Base-by-base conservation (phyloP, 1,140 invertebrate species). In the Papilio glaucus region DNA sequence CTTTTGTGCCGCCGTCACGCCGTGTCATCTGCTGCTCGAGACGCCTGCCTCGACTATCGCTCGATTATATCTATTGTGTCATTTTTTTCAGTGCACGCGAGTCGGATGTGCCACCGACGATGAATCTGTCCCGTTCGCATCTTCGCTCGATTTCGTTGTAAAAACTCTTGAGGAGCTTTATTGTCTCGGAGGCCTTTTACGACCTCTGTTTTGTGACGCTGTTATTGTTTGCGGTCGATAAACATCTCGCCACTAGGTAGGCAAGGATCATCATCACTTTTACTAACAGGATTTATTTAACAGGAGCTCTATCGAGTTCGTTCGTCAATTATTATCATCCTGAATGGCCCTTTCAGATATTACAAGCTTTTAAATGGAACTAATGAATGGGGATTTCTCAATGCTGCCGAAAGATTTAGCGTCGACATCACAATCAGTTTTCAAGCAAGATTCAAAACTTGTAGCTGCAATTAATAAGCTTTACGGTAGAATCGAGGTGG, bases 211-310 rank as follows among this genome's bases (percentile, higher is more conserved):
- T 92, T 91, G 88, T 90, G 86, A 85, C 75, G 87, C 84, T 90
- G 91, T 93, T 91, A 91, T 93, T 93, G 91, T 93, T 93, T 93
- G 89, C 84, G 91, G 87, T 88, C 85, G 91, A 93, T 93, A 93
- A 93, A 91, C 87, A 93, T 93, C 91, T 85, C 86, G 84, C 89
- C 87, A 89, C 88, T 88, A 87, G 81, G 87, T 91, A 88, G 87
- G 88, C 89, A 89, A 77, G 84, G 89, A 90, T 90, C 88, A 92
- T 90, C 88, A 79, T 81, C 86, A 89, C 87, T 88, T 87, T 88
- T 87, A 76, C 86, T n/a, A n/a, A n/a, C 84, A 81, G 81, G 84
- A 81, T 83, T 84, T 80, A 81, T 79, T 86, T 87, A 90, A 87
- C 90, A 89, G 85, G 77, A 87, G 77, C 74, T 82, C 81, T 80